phyloP scores from a whole-genome alignment of 2,888 invertebrate species.

The Halictus quadricinctus region DNA sequence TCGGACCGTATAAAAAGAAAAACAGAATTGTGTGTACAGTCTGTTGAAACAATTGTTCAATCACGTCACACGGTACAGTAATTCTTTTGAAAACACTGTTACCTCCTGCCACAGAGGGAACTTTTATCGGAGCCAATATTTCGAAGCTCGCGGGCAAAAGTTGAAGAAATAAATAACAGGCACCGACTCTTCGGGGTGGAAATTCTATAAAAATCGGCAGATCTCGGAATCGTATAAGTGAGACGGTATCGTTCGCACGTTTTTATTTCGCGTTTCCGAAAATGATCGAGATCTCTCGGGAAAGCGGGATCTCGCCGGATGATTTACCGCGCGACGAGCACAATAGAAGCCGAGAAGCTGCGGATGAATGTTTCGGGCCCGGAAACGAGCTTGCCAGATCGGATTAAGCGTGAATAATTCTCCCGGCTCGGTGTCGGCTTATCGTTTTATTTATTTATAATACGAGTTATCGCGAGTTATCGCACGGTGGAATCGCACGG shows the following conservation, averaged over 20 bases:
- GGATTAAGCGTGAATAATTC: conserved; percentile 8
- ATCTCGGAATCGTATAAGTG: neutral
- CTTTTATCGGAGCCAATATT: neutral
- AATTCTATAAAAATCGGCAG: neutral
- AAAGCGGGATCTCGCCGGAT: neutral
- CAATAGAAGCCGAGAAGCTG: neutral
- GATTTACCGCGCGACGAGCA: neutral
- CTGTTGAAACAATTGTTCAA: too few relatives aligned
- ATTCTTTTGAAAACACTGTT: neutral
- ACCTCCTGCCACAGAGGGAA: neutral
- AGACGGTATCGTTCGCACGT: neutral
- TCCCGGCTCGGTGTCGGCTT: neutral
- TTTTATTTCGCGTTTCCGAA: neutral
- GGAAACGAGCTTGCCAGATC: neutral
- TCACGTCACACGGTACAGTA: neutral
- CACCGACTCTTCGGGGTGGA: too few relatives aligned
- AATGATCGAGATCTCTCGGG: neutral
- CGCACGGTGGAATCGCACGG: neutral
- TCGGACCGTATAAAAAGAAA: too few relatives aligned
- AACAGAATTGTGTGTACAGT: too few relatives aligned
- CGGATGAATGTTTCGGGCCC: neutral
- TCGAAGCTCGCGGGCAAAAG: neutral
- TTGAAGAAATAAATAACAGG: neutral
- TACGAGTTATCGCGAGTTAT: conserved; percentile 19
- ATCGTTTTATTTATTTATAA: conserved; percentile 26